Conservation (phyloP, 2,797 vertebrate species). For the Trematomus bernacchii region DNA sequence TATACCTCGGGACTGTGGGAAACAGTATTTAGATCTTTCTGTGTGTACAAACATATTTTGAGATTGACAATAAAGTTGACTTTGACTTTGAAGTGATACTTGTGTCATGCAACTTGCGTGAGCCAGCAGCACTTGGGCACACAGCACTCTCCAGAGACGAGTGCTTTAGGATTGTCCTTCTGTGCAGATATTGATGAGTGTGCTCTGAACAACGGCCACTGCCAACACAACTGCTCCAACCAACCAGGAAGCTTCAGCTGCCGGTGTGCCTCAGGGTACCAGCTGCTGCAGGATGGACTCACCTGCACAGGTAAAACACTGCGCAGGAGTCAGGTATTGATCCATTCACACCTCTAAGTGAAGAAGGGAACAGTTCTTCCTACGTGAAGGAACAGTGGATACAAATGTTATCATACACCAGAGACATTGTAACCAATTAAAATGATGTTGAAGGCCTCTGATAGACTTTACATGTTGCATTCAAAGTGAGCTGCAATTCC, state of each 20-base stretch:
- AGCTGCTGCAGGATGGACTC: conserved; percentile 74
- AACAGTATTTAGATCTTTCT: no score
- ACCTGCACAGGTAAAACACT: conserved; percentile 83
- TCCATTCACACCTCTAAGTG: neutral
- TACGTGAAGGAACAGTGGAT: no score
- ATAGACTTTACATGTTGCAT: no score
- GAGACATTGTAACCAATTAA: no score
- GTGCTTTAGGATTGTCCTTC: conserved; percentile 19
- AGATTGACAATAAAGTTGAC: no score
- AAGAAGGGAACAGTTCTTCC: neutral
- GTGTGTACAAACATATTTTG: no score
- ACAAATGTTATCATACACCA: no score
- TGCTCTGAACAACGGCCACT: conserved; percentile 76
- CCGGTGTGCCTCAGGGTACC: conserved; percentile 79
- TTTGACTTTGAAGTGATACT: neutral
- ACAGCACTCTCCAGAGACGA: neutral
- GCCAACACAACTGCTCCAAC: conserved; percentile 85
- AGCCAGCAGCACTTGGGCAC: conserved; percentile 1
- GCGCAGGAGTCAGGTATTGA: neutral
- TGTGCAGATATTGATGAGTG: conserved; percentile 87
- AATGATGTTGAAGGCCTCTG: no score
- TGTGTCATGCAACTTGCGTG: neutral
- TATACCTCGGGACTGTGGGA: no score
- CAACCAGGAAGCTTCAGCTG: conserved; percentile 81
- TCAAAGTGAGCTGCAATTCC: no score